Evolutionary conservation across 2,113 vertebrate genomes (phyloP).

Genomic region (rat (Rattus norvegicus)): DNA sequence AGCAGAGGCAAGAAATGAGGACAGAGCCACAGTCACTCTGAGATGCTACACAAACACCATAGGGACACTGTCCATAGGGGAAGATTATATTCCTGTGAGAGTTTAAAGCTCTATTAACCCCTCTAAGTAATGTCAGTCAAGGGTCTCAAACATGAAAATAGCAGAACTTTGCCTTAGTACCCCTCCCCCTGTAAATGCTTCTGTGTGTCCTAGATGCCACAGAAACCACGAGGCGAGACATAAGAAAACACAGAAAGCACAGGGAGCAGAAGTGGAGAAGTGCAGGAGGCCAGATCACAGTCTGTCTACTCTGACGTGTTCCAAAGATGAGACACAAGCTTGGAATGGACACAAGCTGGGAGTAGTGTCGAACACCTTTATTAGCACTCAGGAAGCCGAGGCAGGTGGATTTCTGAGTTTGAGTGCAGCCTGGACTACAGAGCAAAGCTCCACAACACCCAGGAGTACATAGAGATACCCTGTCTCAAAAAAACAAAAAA

Average conservation of each 20-base stretch:
- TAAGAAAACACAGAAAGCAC: not conserved
- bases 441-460: not conserved
- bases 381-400: not conserved
- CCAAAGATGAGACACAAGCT: not conserved
- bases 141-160: not conserved
- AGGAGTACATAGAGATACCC: not conserved
- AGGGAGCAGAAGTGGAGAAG: not conserved
- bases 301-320: constrained; percentile 26
- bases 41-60: not conserved
- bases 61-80: no score
- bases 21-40: not conserved
- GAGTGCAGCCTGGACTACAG: not conserved
- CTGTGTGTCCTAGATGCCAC: not conserved
- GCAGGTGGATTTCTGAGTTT: not conserved
- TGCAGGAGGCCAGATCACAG: not conserved
- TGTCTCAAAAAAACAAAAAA: not conserved
- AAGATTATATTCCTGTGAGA: not conserved
- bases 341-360: not conserved
- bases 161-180: not conserved
- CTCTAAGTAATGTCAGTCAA: not conserved
- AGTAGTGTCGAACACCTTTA: not conserved
- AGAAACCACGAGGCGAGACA: not conserved
- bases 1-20: not conserved
- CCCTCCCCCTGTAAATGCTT: constrained; percentile 6
- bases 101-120: not conserved